A percentile compares a stretch with the other conserved stretches of the same genome.
phyloP scores from a whole-genome alignment of 2,888 invertebrate species.

The Deroplatys truncata region DNA sequence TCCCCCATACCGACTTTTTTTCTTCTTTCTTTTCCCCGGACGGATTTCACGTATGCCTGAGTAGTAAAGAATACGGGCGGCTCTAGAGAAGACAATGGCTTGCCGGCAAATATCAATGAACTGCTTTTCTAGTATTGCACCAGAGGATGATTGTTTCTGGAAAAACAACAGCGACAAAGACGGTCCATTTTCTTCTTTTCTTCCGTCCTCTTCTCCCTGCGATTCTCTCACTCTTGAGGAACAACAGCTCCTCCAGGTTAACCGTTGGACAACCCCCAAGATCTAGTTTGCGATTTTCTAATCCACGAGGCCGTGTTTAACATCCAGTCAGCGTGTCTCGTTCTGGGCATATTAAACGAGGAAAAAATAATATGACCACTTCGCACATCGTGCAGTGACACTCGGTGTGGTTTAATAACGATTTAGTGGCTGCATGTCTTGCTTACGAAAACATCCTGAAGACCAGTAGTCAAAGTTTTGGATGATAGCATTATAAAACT shows the following conservation, averaged over 20 bases:
- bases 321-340: too few relatives aligned
- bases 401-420: too few relatives aligned
- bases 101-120: neutral
- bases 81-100: neutral
- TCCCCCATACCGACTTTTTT: neutral
- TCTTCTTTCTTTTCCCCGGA: neutral
- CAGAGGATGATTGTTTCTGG: neutral
- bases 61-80: neutral
- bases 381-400: too few relatives aligned
- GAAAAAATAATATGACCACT: too few relatives aligned
- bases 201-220: neutral
- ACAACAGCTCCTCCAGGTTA: neutral
- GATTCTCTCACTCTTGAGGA: neutral
- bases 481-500: too few relatives aligned
- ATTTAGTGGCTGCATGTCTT: too few relatives aligned
- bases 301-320: neutral
- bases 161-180: neutral
- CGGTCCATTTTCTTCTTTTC: neutral
- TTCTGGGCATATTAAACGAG: too few relatives aligned
- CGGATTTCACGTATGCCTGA: neutral
- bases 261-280: neutral
- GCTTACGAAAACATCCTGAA: too few relatives aligned
- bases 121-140: neutral
- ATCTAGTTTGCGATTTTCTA: neutral
- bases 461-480: too few relatives aligned